Percentiles rank a stretch among this genome's conserved stretches.
These are phyloP conservation scores for Harpagoxenus sublaevis DNA, from an alignment of 2,888 invertebrate species.

Conservation along the genomic window DNA sequence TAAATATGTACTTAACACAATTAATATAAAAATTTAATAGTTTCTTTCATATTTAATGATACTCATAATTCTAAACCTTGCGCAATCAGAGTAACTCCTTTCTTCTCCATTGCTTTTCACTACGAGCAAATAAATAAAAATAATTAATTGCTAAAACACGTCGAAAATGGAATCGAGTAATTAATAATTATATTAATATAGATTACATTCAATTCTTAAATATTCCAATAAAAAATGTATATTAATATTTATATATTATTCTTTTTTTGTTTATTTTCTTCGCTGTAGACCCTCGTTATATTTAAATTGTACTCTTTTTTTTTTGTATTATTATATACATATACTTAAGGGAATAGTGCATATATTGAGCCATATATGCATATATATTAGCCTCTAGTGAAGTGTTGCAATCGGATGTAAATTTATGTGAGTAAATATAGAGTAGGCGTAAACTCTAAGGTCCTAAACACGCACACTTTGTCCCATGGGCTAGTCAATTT, in stretches of 20 bases:
- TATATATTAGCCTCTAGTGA: neutral
- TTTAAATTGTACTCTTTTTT: neutral
- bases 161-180: neutral
- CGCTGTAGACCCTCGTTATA: neutral
- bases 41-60: neutral
- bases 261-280: neutral
- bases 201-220: neutral
- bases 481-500: constrained; percentile 1
- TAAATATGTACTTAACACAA: constrained; percentile 3
- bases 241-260: neutral
- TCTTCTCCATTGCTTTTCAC: neutral
- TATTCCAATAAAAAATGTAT: neutral
- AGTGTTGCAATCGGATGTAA: constrained; percentile 5
- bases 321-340: neutral
- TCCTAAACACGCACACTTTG: neutral
- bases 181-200: too few relatives aligned
- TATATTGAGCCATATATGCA: neutral
- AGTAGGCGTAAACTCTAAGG: neutral
- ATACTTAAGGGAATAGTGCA: neutral
- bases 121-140: neutral
- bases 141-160: neutral
- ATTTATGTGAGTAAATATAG: neutral
- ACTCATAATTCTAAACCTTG: neutral
- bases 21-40: neutral
- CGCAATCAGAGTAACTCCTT: neutral